Percentiles rank a stretch among this genome's conserved stretches.
phyloP scores from a whole-genome alignment of 2,888 invertebrate genomes.

The Aromia moschata region DNA sequence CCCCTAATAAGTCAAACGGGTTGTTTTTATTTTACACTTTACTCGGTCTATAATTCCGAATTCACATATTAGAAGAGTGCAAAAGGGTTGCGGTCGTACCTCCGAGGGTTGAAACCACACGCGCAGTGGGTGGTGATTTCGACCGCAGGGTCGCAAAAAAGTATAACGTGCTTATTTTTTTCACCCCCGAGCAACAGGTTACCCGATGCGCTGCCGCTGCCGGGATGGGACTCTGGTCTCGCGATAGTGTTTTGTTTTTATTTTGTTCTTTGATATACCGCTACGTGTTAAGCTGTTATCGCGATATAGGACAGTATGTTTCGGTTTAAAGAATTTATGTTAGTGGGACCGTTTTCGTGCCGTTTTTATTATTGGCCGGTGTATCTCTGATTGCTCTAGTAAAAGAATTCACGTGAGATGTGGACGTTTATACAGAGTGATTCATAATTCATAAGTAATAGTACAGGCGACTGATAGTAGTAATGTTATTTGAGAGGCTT shows the following conservation, averaged over 20 bases:
- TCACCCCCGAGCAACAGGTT: constrained; percentile 50
- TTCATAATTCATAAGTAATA: too few relatives aligned
- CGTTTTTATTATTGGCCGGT: too few relatives aligned
- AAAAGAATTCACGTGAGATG: too few relatives aligned
- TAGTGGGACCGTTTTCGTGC: background rate
- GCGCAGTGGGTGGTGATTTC: constrained; percentile 49
- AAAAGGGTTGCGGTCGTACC: constrained; percentile 41
- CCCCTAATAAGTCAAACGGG: constrained; percentile 20
- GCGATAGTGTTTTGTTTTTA: constrained; percentile 39
- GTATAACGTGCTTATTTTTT: constrained; percentile 50
- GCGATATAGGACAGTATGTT: constrained; percentile 10
- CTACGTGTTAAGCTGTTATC: constrained; percentile 21
- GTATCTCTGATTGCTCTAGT: too few relatives aligned
- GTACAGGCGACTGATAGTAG: too few relatives aligned
- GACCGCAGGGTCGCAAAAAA: constrained; percentile 49
- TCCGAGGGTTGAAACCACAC: constrained; percentile 36
- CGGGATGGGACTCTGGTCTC: constrained; percentile 29
- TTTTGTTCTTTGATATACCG: constrained; percentile 36
- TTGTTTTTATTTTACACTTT: constrained; percentile 22
- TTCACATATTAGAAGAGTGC: constrained; percentile 37
- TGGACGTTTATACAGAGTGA: too few relatives aligned
- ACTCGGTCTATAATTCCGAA: constrained; percentile 32
- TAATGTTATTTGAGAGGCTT: too few relatives aligned
- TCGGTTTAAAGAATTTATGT: constrained; percentile 14
- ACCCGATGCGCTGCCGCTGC: constrained; percentile 32